A percentile compares a stretch with the other conserved stretches of the same genome.
phyloP scores from a whole-genome alignment of 2,113 vertebrate species.

The Machaerirhynchus nigripectus region DNA sequence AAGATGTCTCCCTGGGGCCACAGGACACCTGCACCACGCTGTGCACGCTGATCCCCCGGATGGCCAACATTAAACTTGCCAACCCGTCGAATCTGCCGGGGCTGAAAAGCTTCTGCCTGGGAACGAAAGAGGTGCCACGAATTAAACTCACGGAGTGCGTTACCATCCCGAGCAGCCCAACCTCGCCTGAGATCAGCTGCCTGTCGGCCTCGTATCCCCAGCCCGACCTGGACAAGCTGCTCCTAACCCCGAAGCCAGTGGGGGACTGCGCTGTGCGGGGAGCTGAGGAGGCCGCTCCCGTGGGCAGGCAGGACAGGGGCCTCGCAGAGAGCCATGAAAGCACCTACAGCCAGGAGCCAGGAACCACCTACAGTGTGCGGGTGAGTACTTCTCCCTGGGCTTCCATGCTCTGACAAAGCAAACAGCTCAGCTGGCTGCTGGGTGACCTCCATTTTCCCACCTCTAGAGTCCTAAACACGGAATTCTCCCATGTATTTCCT shows the following conservation, averaged over 20 bases:
- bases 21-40: constrained; percentile 76
- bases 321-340: neutral
- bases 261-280: neutral
- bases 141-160: constrained; percentile 71
- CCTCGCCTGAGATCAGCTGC: constrained; percentile 69
- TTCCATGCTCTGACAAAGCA: neutral
- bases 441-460: neutral
- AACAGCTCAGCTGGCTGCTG: neutral
- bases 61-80: constrained; percentile 83
- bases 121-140: constrained; percentile 69
- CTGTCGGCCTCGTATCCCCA: constrained; percentile 45
- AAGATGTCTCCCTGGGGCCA: constrained; percentile 67
- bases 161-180: constrained; percentile 54
- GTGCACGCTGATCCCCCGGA: constrained; percentile 83
- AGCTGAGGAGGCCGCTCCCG: constrained; percentile 6
- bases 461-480: neutral
- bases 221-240: constrained; percentile 16
- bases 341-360: constrained; percentile 34
- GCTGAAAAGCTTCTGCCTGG: constrained; percentile 78
- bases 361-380: constrained; percentile 68
- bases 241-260: neutral
- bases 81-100: constrained; percentile 74
- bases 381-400: constrained; percentile 67
- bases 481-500: neutral
- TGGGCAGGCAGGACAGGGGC: constrained; percentile 23